Conservation (phyloP, 2,113 vertebrate species). For the Coracopsis vasa region DNA sequence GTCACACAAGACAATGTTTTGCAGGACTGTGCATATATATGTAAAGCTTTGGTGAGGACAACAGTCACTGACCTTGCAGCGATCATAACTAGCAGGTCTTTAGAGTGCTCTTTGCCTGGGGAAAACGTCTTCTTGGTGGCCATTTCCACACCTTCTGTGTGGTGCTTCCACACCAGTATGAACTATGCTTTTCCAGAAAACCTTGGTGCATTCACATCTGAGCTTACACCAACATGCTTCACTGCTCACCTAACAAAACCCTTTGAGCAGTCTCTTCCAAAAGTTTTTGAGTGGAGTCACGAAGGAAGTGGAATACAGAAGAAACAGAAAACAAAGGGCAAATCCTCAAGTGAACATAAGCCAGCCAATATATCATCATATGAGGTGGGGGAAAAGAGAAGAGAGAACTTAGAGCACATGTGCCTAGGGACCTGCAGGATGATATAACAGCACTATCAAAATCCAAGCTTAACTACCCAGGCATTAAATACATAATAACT, state of each 20-base stretch:
- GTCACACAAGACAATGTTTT: neutral
- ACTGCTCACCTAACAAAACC: neutral
- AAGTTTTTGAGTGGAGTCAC: neutral
- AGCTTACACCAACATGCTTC: neutral
- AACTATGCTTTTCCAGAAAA: neutral
- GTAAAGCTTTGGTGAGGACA: neutral
- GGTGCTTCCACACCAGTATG: neutral
- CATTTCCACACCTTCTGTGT: neutral
- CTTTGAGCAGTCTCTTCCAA: neutral
- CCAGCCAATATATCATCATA: neutral
- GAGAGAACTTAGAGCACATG: neutral
- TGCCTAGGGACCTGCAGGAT: neutral
- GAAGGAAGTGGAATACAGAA: neutral
- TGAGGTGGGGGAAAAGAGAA: neutral
- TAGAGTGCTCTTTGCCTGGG: neutral
- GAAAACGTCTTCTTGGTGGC: neutral
- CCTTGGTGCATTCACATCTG: neutral
- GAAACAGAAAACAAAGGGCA: neutral
- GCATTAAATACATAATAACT: neutral
- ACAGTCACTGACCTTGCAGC: neutral
- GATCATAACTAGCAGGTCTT: neutral
- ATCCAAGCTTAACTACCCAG: neutral
- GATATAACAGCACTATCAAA: neutral
- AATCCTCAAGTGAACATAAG: neutral
- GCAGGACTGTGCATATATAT: neutral